Evolutionary conservation across 2,113 vertebrate species (phyloP).

Genomic region (Xiphophorus maculatus): DNA sequence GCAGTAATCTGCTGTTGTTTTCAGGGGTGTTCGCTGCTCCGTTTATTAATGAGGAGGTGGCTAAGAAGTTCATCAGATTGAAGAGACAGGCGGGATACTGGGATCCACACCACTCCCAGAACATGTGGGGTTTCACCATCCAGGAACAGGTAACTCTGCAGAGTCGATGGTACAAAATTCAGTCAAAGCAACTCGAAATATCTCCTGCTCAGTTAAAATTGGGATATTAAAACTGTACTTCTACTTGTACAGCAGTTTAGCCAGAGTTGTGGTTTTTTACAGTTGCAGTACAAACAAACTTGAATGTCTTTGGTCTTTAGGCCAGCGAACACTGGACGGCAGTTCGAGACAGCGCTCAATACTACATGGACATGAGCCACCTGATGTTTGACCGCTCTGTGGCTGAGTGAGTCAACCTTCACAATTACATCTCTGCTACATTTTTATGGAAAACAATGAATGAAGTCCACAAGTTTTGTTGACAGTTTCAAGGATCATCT

Average conservation of each 20-base stretch:
- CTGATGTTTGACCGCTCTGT: constrained; percentile 75
- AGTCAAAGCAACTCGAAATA: not conserved
- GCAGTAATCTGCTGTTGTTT: not conserved
- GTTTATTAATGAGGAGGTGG: constrained; percentile 65
- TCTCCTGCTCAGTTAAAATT: too few species aligned
- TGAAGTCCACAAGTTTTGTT: not conserved
- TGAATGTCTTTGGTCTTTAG: constrained; percentile 40
- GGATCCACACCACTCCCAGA: constrained; percentile 74
- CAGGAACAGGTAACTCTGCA: constrained; percentile 66
- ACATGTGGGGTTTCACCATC: constrained; percentile 72
- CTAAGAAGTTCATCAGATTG: constrained; percentile 68
- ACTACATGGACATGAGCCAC: constrained; percentile 75
- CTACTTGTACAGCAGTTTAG: too few species aligned
- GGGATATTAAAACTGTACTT: too few species aligned
- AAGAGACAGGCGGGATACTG: constrained; percentile 72
- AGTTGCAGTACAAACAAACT: too few species aligned
- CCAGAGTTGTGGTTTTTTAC: too few species aligned
- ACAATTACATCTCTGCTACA: not conserved
- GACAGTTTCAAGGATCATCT: too few species aligned
- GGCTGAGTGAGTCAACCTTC: constrained; percentile 60
- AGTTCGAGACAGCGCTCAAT: constrained; percentile 67
- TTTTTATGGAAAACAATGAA: not conserved
- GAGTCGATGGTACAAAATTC: not conserved
- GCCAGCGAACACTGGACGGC: constrained; percentile 74
- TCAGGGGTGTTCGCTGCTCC: constrained; percentile 65